A percentile compares a stretch with the other conserved stretches of the same genome.
phyloP scores from a whole-genome alignment of 2,113 vertebrate genomes.

The Varanus komodoensis region DNA sequence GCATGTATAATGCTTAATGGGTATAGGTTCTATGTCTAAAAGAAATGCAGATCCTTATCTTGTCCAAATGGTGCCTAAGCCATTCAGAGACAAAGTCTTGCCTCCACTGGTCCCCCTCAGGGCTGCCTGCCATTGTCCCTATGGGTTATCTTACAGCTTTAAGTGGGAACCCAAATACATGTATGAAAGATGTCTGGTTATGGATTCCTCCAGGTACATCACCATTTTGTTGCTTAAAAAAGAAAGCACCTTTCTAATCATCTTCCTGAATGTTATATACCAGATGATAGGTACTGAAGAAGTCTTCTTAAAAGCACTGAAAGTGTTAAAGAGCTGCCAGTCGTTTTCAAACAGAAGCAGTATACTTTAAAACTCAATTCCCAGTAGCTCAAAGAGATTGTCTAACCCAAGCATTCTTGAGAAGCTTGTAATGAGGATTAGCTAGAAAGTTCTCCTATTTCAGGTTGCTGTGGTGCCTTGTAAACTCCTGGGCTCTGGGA shows the following conservation, averaged over 20 bases:
- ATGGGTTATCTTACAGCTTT: no score
- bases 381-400: background rate
- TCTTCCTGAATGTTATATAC: background rate
- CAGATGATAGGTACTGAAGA: background rate
- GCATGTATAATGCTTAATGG: no score
- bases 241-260: background rate
- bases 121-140: no score
- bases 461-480: background rate
- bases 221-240: background rate
- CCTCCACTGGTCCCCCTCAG: no score
- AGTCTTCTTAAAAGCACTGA: no score
- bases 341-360: background rate
- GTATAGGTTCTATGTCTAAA: no score
- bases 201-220: background rate
- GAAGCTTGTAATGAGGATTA: background rate
- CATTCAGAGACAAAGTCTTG: no score
- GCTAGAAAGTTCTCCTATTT: background rate
- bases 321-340: no score
- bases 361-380: background rate
- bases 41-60: no score
- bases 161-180: no score
- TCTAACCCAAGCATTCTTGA: background rate
- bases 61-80: no score
- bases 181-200: background rate
- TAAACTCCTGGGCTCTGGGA: background rate